Percentiles rank a stretch among this genome's conserved stretches.
Evolutionary conservation across 1,140 invertebrate species (phyloP).

Genomic region (Drusus annulatus): DNA sequence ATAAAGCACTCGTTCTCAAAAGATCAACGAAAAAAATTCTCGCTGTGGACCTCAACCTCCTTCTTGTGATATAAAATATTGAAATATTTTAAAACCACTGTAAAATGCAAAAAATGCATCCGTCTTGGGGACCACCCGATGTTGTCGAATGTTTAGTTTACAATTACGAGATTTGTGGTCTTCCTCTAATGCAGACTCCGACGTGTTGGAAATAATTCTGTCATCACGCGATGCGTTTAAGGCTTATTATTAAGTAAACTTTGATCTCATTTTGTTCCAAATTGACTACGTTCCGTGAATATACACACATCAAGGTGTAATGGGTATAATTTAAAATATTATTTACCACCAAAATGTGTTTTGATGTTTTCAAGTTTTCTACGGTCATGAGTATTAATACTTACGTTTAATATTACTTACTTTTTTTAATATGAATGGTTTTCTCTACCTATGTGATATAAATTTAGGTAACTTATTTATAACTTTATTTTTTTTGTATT

Average conservation of each 20-base stretch:
- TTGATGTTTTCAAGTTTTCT: too few species aligned
- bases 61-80: too few species aligned
- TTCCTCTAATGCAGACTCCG: constrained; percentile 5
- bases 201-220: not conserved
- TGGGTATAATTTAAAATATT: too few species aligned
- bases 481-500: too few species aligned
- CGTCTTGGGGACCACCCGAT: constrained; percentile 21
- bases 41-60: not conserved
- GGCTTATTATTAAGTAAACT: constrained; percentile 17
- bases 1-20: constrained; percentile 2
- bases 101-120: constrained; percentile 15
- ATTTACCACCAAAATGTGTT: too few species aligned
- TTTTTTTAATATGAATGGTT: too few species aligned
- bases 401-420: too few species aligned
- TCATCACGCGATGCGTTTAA: constrained; percentile 43
- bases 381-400: too few species aligned
- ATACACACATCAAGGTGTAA: too few species aligned
- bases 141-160: constrained; percentile 26
- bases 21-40: not conserved
- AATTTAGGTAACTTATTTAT: too few species aligned
- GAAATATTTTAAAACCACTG: constrained; percentile 8
- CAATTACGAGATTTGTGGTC: constrained; percentile 20
- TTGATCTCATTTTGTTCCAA: constrained; percentile 9
- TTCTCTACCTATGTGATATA: too few species aligned
- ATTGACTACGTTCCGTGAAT: not conserved